Evolutionary conservation across 2,888 invertebrate species (phyloP), one percentile per base, ranked within the genome.

Genomic region (Epistrophella euchroma): DNA sequence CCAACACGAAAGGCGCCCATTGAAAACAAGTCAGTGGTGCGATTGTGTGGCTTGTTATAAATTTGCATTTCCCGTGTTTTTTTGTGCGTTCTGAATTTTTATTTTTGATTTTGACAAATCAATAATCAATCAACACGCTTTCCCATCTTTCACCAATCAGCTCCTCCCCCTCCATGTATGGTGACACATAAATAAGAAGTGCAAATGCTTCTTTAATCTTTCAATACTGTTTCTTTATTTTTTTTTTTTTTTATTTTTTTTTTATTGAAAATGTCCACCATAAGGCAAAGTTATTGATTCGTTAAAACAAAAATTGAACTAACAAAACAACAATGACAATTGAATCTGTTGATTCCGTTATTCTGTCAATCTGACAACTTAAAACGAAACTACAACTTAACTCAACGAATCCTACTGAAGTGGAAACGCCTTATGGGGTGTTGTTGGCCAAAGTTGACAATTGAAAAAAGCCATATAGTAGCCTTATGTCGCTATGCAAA

Each of bases 111-210:
- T 86, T 82, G 82, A 86, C 82, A 82, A 86, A 86, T 86, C 86
- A 86, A 86, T 86, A 82, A 81, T 77, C 86, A 64, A 86, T 86
- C 82, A 78, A 70, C 71, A 82, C 47, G 71, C 70, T 76, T 80
- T 73, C 73, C 76, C 76, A 73, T 62, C 60, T 22, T 35, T 17
- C 15, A 9, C 17, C 35, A 66, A 62, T 56, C 52, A 56, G 9
- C 64, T 4, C 17, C 22, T 19, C 19, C 28, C 32, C 40, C 32
- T 47, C 35, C 37, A 52, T 58, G 22, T 71, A 73, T 74, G 66
- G 77, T 82, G 86, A 78, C 86, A 82, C 81, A 86, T 78, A 78
- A 85, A 80, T 81, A 70, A 80, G 22, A 80, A 73, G 70, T 50
- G 28, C 28, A 40, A 40, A 66, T 40, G 43, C 62, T 25, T 64